Base-by-base conservation (phyloP, 2,113 vertebrate species). In the Hucho hucho region DNA sequence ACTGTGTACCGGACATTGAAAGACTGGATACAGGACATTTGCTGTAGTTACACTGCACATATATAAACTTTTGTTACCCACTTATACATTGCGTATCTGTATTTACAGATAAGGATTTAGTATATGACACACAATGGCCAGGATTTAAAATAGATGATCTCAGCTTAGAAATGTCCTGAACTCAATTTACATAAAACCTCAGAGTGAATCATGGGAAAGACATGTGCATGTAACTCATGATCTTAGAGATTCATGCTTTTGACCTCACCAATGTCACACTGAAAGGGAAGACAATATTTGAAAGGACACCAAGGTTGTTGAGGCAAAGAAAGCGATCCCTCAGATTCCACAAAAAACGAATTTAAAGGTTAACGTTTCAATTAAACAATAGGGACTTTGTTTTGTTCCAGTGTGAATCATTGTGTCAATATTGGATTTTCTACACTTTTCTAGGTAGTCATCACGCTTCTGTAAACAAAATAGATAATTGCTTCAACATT, bases 171-270 rank as follows among this genome's bases (percentile, higher is more conserved):
- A 87, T 81, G 77, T 87, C 83, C 77, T 70, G 87, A 87, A 79
- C 79, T 76, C 76, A 86, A 83, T 85, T 87, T 82, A 87, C 75
- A 81, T 86, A 79, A 84, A 84, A 76, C 73, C 71, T 81, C 18
- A 1, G 12, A 70, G 74, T 20, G 75, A 74, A 86, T 75, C 72
- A 75, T 14, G 69, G 59, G 37, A 29, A 69, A 75, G 32, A 72
- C 18, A 73, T 74, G 75, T 5, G 53, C 18, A 9, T 56, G 53
- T 56, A 56, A 18, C 22, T 65, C 82, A 74, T 59, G 77, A 78
- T 73, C 46, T 24, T 24, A 4, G 1, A 6, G 65, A 80, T 77
- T 18, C 4, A 28, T 9, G 59, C 59, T 63, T 56, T 13, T 56
- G 53, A 20, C 53, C 13, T 56, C 53, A 20, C 53, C 53, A 4